Conservation (phyloP, 1,140 invertebrate species). For the Drosophila triauraria region DNA sequence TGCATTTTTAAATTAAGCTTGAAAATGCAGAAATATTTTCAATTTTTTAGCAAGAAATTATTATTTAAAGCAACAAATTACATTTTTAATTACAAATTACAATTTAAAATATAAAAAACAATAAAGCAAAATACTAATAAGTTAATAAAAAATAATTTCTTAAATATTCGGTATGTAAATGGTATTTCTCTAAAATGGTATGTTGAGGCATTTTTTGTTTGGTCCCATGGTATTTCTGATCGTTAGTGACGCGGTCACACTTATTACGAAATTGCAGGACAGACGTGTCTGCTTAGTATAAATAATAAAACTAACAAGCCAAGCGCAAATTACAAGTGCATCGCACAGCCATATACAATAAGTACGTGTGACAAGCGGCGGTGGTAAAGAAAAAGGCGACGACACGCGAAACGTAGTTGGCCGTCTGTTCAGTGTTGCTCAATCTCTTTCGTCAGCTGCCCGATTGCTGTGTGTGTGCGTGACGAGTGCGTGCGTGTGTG, state of each 20-base stretch:
- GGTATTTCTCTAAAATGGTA: background rate
- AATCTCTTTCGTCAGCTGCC: slow-evolving; percentile 43
- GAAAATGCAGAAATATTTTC: too few species aligned
- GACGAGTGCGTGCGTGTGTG: slow-evolving; percentile 11
- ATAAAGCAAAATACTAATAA: too few species aligned
- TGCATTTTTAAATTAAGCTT: too few species aligned
- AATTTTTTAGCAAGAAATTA: too few species aligned
- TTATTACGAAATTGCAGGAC: slow-evolving; percentile 16
- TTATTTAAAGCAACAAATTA: too few species aligned
- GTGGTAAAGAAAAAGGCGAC: slow-evolving; percentile 17
- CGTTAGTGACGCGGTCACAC: slow-evolving; percentile 1
- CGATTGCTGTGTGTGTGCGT: slow-evolving; percentile 32
- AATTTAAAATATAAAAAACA: too few species aligned
- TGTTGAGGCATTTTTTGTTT: background rate
- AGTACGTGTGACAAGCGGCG: slow-evolving; percentile 11
- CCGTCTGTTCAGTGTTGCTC: slow-evolving; percentile 32
- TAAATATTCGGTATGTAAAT: background rate
- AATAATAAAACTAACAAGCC: slow-evolving; percentile 13
- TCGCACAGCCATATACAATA: slow-evolving; percentile 11
- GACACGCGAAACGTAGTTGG: slow-evolving; percentile 12
- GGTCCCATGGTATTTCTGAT: background rate
- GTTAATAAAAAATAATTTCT: too few species aligned
- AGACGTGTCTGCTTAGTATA: slow-evolving; percentile 21
- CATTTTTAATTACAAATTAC: too few species aligned
- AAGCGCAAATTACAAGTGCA: slow-evolving; percentile 7